A percentile compares a stretch with the other conserved stretches of the same genome.
phyloP scores from a whole-genome alignment of 1,140 invertebrate genomes.

The Archegozetes longisetosus region DNA sequence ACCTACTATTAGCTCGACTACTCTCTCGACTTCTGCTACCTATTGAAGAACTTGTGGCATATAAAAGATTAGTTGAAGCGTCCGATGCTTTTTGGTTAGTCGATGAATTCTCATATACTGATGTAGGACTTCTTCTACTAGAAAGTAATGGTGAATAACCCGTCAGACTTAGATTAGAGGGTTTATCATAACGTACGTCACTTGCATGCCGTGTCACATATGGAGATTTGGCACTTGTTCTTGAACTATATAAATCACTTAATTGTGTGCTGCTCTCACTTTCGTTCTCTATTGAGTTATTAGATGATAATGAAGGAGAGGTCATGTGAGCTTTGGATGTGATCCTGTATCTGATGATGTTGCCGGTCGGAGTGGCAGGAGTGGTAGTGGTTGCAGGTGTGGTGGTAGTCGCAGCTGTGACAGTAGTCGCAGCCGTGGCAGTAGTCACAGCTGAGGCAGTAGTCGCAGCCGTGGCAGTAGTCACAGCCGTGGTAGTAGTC shows the following conservation, averaged over 20 bases:
- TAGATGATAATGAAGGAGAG: no score
- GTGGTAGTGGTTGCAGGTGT: not conserved
- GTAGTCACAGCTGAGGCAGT: no score
- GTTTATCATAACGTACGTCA: not conserved
- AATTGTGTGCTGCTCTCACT: no score
- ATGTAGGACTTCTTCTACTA: not conserved
- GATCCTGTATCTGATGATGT: no score
- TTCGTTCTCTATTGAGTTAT: no score
- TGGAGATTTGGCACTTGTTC: not conserved
- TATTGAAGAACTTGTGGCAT: not conserved
- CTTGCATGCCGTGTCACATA: not conserved
- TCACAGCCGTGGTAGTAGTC: not conserved
- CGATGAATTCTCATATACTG: not conserved
- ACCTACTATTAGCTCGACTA: not conserved
- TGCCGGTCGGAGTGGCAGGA: not conserved
- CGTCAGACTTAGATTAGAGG: not conserved
- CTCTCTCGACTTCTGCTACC: not conserved
- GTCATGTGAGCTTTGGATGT: no score
- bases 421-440: no score
- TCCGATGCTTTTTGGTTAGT: not conserved
- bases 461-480: not conserved
- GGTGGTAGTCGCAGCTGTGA: not conserved
- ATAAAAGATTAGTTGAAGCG: not conserved
- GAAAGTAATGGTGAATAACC: not conserved
- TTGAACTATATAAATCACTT: not conserved